Evolutionary conservation across 23 tunicate genomes (phyloP), one percentile per base, ranked within the genome.

Genomic region (Trididemnum clinides): DNA sequence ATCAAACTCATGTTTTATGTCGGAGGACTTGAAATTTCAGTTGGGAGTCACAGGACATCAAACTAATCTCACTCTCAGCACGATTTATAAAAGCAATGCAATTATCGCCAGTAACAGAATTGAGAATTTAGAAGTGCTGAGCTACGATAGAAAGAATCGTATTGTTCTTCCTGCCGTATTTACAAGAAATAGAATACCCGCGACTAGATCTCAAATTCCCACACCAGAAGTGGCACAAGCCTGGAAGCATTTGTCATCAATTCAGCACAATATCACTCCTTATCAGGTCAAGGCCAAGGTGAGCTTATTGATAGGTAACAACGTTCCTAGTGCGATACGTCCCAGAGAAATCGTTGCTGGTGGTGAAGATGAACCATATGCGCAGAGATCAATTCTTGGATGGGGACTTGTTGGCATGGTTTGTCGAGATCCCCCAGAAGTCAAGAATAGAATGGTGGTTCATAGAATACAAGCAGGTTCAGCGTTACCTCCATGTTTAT

Each of bases 311-410:
- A 6, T 71, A 5, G 77, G 77, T 7, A 71, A 12, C 39, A 71
- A 71, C 21, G 39, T 71, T 26, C 77, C 77, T 28, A 15, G 29
- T 5, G 77, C 39, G 27, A 30, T 29, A 27, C 12, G 38, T 6
- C 77, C 77, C 7, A 32, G 77, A 71, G 77, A 71, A 18, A 71
- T 71, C 4, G 6, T 71, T 15, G 37, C 77, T 31, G 77, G 77
- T 71, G 39, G n/a, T 6, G 77, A 71, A 20, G 39, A 71, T 30
- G 39, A 71, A 33, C 77, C 77, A 6, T 71, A 71, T n/a, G n/a
- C n/a, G n/a, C 77, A 71, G 77, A 28, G 21, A 6, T 71, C 77
- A 32, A 10, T 71, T 20, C 21, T 71, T 12, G 77, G 77, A 5
- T 26, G 77, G 77, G 77, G 77, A 26, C 27, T 71, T 32, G 77